phyloP scores from a whole-genome alignment of 1,140 invertebrate species.

The Phocides pigmalion region DNA sequence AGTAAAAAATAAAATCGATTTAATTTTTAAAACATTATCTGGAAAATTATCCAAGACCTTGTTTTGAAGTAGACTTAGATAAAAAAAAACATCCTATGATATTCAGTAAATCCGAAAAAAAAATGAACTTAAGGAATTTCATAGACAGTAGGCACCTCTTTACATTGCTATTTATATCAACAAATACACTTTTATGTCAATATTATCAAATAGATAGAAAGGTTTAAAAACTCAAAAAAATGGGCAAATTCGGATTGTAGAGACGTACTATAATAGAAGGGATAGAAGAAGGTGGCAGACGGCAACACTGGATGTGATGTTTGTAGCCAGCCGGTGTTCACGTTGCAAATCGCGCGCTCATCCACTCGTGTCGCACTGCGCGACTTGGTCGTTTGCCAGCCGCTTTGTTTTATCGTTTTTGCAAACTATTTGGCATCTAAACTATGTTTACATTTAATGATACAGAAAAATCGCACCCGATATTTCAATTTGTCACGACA shows the following conservation, averaged over 20 bases:
- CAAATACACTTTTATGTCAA: not conserved
- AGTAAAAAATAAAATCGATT: too few species aligned
- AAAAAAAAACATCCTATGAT: too few species aligned
- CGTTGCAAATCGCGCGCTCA: conserved; percentile 66
- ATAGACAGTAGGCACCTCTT: too few species aligned
- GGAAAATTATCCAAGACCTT: too few species aligned
- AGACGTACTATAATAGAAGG: not conserved
- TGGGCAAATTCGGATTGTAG: not conserved
- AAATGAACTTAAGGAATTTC: too few species aligned
- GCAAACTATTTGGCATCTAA: conserved; percentile 77
- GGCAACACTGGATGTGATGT: conserved; percentile 33
- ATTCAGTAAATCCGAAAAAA: too few species aligned
- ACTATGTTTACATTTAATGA: conserved; percentile 78
- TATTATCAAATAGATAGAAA: not conserved
- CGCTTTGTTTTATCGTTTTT: conserved; percentile 76
- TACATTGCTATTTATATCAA: too few species aligned
- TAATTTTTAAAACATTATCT: too few species aligned
- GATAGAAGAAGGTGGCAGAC: not conserved
- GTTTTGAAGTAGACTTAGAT: too few species aligned
- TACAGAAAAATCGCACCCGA: conserved; percentile 63
- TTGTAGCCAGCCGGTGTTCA: conserved; percentile 52
- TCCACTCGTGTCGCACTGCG: conserved; percentile 70
- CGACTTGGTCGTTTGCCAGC: conserved; percentile 77
- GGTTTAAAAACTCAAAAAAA: not conserved
- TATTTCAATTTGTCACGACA: conserved; percentile 61